Conservation (phyloP, 1,140 invertebrate genomes). For the Macrostomum lignano region DNA sequence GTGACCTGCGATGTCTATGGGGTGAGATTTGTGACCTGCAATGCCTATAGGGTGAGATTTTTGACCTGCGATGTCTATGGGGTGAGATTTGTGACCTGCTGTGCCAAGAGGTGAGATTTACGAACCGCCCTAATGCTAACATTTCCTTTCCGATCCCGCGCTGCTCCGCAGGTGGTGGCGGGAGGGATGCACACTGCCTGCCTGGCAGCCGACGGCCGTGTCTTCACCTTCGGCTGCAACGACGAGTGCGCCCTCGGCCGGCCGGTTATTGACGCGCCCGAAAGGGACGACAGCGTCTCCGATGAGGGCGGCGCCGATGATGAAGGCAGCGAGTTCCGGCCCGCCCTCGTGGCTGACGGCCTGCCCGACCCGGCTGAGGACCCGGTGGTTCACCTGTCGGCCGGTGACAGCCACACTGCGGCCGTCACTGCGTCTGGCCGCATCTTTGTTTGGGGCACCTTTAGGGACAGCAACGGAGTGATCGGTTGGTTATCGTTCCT, state of each 20-base stretch:
- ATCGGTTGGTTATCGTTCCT: too few species aligned
- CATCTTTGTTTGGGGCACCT: constrained; percentile 63
- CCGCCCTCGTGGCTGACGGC: too few species aligned
- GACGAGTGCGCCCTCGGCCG: constrained; percentile 70
- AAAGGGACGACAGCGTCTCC: too few species aligned
- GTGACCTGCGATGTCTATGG: too few species aligned
- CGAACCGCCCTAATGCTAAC: constrained; percentile 16
- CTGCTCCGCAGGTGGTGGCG: constrained; percentile 39
- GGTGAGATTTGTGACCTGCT: constrained; percentile 43
- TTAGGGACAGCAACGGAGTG: constrained; percentile 56
- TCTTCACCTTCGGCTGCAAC: constrained; percentile 57
- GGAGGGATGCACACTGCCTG: constrained; percentile 72
- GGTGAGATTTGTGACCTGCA: too few species aligned
- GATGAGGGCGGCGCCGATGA: too few species aligned
- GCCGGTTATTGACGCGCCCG: constrained; percentile 39
- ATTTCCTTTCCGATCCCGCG: constrained; percentile 47
- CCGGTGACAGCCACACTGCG: constrained; percentile 70
- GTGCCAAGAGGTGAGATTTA: constrained; percentile 32
- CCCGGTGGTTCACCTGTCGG: too few species aligned
- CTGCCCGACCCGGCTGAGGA: too few species aligned
- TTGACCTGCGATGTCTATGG: too few species aligned
- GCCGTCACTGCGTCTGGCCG: constrained; percentile 50
- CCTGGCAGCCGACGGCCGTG: constrained; percentile 39
- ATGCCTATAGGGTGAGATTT: too few species aligned
- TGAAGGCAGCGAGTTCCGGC: too few species aligned